Evolutionary conservation across 2,797 vertebrate genomes (phyloP).

Genomic region (Lacerta agilis): DNA sequence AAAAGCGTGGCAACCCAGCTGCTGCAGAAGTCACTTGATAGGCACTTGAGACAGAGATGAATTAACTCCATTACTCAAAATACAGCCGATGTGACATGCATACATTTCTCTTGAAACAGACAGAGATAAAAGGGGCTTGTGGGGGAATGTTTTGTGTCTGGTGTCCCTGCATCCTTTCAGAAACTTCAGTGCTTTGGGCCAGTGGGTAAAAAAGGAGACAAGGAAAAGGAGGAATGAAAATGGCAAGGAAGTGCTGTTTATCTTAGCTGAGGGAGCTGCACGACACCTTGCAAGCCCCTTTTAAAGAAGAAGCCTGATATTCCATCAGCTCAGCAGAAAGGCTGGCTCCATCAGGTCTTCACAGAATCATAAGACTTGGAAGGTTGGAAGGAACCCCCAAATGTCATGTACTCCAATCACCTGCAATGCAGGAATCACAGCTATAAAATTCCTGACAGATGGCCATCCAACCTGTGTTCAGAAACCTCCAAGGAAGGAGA

Average conservation of each 20-base stretch:
- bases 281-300: neutral
- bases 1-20: neutral
- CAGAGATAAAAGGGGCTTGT: neutral
- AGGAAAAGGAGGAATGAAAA: neutral
- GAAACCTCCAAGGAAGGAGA: too few species aligned
- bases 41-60: slow-evolving; percentile 21
- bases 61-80: slow-evolving; percentile 37
- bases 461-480: too few species aligned
- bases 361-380: too few species aligned
- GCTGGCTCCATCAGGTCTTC: too few species aligned
- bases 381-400: too few species aligned
- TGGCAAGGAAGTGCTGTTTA: neutral
- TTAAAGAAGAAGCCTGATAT: neutral
- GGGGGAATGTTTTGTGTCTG: neutral
- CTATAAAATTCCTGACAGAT: too few species aligned
- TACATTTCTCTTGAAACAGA: neutral
- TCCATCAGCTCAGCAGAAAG: too few species aligned
- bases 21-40: slow-evolving; percentile 4
- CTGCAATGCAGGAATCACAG: too few species aligned
- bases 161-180: neutral
- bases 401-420: too few species aligned
- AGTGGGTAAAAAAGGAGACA: neutral
- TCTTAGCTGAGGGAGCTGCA: neutral
- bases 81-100: slow-evolving; percentile 2
- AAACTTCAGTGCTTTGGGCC: neutral